A percentile compares a stretch with the other conserved stretches of the same genome.
Evolutionary conservation across 2,888 invertebrate genomes (phyloP).

Genomic region (Leptopilina drosophilae): DNA sequence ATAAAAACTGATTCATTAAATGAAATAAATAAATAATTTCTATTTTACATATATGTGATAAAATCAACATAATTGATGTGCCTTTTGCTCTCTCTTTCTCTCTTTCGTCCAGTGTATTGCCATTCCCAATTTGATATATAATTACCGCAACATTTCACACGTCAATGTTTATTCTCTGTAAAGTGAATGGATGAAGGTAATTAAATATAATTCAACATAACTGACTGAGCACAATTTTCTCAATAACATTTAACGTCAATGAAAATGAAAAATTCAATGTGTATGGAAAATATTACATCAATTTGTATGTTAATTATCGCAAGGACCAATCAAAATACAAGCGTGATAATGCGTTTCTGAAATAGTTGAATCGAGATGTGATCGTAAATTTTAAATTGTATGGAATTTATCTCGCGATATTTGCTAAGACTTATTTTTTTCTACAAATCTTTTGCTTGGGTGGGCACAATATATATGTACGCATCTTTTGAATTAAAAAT

Average conservation of each 20-base stretch:
- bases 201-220: neutral
- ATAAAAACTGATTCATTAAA: too few relatives aligned
- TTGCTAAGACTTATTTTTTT: neutral
- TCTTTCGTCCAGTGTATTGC: neutral
- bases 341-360: too few relatives aligned
- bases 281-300: neutral
- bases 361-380: too few relatives aligned
- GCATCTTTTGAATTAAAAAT: neutral
- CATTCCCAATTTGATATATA: neutral
- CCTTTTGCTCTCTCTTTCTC: neutral
- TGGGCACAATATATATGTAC: neutral
- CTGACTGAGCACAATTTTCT: constrained; percentile 7
- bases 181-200: neutral
- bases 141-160: neutral
- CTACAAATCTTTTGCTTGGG: neutral
- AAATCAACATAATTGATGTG: too few relatives aligned
- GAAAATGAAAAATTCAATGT: constrained; percentile 2
- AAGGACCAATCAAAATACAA: too few relatives aligned
- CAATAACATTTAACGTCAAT: constrained; percentile 3
- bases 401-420: too few relatives aligned
- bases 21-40: too few relatives aligned
- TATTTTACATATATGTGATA: too few relatives aligned
- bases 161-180: neutral
- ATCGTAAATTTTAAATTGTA: too few relatives aligned
- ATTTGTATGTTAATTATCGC: too few relatives aligned